A percentile compares a stretch with the other conserved stretches of the same genome.
Conservation (phyloP, 2,797 vertebrate species). For the Lutjanus campechanus region DNA sequence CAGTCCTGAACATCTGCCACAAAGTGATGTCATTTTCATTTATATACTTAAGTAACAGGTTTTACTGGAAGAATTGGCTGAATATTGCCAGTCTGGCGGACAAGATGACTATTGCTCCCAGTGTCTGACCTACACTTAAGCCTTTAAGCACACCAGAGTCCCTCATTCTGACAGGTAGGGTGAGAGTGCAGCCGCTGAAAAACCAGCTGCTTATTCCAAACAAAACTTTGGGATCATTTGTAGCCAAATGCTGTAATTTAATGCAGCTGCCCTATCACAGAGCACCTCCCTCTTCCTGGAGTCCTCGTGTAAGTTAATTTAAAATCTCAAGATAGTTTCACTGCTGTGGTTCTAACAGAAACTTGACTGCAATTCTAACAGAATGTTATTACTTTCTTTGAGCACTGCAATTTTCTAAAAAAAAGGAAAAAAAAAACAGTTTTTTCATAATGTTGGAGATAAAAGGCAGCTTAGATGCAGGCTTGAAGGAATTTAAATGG, state of each 20-base stretch:
- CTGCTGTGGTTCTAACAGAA: conserved; percentile 1
- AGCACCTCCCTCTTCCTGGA: background rate
- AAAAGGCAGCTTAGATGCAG: conserved; percentile 17
- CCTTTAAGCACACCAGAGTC: conserved; percentile 2
- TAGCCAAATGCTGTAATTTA: conserved; percentile 5
- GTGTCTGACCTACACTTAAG: conserved; percentile 16
- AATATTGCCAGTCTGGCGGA: background rate
- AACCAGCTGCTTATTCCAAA: background rate
- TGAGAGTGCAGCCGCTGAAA: background rate
- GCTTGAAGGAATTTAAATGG: conserved; percentile 29
- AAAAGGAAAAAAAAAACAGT: background rate
- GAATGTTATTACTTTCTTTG: conserved; percentile 20
- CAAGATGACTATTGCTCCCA: background rate
- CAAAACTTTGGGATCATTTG: background rate
- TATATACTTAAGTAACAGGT: background rate
- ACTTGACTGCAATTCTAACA: conserved; percentile 9
- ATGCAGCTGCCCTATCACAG: background rate
- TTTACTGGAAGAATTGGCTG: background rate
- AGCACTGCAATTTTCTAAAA: conserved; percentile 20
- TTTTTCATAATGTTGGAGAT: conserved; percentile 19
- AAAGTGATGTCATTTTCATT: background rate
- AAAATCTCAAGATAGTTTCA: conserved; percentile 13
- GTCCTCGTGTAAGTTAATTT: conserved; percentile 1
- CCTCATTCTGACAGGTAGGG: conserved; percentile 1
- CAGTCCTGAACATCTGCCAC: background rate